phyloP scores from a whole-genome alignment of 1,140 invertebrate genomes.

The Mercenaria mercenaria region DNA sequence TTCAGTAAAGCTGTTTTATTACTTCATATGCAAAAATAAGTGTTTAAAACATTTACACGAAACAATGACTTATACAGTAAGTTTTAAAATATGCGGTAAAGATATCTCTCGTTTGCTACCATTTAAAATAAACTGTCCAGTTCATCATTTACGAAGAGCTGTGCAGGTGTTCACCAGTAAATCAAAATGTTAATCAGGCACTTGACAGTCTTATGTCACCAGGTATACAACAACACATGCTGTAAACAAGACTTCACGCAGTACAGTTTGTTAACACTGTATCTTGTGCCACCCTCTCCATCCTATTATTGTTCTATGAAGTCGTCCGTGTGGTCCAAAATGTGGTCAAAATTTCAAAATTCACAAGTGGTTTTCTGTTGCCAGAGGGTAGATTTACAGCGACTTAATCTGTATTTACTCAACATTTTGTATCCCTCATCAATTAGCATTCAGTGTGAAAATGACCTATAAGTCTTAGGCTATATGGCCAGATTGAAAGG shows the following conservation, averaged over 20 bases:
- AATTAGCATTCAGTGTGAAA: conserved; percentile 37
- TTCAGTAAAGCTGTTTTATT: no score
- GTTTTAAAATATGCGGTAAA: no score
- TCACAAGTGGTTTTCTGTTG: neutral
- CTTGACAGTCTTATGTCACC: conserved; percentile 12
- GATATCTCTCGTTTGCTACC: no score
- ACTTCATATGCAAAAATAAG: no score
- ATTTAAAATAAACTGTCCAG: neutral
- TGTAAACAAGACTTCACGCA: neutral
- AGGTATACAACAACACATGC: neutral
- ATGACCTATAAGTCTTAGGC: conserved; percentile 18
- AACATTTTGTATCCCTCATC: conserved; percentile 9
- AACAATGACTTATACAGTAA: no score
- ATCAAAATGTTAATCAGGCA: conserved; percentile 46
- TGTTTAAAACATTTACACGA: no score
- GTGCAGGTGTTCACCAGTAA: conserved; percentile 31
- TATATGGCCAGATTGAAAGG: neutral
- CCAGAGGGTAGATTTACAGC: conserved; percentile 5
- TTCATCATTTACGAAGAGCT: neutral
- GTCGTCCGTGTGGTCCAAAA: conserved; percentile 29
- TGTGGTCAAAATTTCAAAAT: neutral
- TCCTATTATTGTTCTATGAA: neutral
- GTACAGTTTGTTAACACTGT: neutral
- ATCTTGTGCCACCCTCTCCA: neutral
- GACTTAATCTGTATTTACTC: conserved; percentile 22